A percentile compares a stretch with the other conserved stretches of the same genome.
These are phyloP conservation scores for Melitaea athalia DNA, from an alignment of 2,888 invertebrate genomes.

Conservation along the genomic window DNA sequence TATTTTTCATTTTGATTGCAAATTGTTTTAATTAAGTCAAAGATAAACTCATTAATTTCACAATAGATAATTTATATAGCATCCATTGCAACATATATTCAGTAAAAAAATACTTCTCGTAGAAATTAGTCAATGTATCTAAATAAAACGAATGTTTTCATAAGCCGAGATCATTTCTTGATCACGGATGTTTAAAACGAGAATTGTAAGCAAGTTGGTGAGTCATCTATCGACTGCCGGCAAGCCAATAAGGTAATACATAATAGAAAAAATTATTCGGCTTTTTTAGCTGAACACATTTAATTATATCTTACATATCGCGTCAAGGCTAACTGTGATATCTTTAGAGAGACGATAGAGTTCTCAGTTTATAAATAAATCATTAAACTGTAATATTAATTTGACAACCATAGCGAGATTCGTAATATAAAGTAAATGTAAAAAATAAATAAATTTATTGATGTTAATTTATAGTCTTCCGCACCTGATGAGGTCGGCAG, in stretches of 20 bases:
- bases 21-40: not conserved
- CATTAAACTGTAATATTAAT: conserved; percentile 16
- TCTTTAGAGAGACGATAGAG: conserved; percentile 17
- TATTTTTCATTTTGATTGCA: no score
- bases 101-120: not conserved
- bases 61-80: no score
- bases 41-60: not conserved
- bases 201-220: conserved; percentile 42
- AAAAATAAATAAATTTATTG: conserved; percentile 19
- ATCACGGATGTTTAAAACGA: conserved; percentile 40
- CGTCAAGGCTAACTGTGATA: conserved; percentile 20
- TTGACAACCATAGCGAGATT: conserved; percentile 11
- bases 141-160: conserved; percentile 9
- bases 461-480: conserved; percentile 23
- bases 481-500: conserved; percentile 33
- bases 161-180: conserved; percentile 17
- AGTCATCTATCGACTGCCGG: conserved; percentile 39
- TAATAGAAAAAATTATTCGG: conserved; percentile 36
- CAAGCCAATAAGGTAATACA: conserved; percentile 30
- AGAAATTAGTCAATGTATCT: not conserved
- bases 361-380: conserved; percentile 15
- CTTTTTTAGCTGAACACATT: conserved; percentile 29
- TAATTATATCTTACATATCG: conserved; percentile 32
- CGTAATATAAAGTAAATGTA: conserved; percentile 14
- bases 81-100: not conserved